phyloP scores from a whole-genome alignment of 2,888 invertebrate genomes.

The Aproaerema taeniolella region DNA sequence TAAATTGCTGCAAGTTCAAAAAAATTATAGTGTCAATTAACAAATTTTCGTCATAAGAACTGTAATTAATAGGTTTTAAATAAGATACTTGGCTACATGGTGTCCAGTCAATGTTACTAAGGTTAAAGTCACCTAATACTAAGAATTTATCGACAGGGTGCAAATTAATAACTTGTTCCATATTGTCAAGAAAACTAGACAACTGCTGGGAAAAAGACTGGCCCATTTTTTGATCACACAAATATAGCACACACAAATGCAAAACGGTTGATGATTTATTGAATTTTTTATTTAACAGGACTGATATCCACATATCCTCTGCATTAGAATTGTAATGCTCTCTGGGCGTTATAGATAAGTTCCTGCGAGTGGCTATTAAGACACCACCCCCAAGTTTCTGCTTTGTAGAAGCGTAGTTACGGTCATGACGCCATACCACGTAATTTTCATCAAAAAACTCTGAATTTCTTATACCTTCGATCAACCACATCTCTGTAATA shows the following conservation, averaged over 20 bases:
- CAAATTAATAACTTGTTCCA: background rate
- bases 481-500: background rate
- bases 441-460: background rate
- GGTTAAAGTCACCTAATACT: background rate
- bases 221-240: background rate
- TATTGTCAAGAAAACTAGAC: background rate
- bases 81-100: background rate
- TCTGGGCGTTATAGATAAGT: background rate
- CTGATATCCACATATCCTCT: background rate
- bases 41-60: background rate
- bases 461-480: background rate
- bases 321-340: background rate
- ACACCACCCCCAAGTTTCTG: background rate
- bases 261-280: background rate
- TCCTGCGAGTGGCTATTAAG: background rate
- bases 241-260: background rate
- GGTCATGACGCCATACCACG: background rate
- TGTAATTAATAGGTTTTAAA: background rate
- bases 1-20: background rate
- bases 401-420: background rate
- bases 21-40: background rate
- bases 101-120: background rate
- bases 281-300: background rate
- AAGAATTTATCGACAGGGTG: background rate
- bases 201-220: constrained; percentile 1